phyloP scores from a whole-genome alignment of 1,140 invertebrate species.

The Diabrotica virgifera region DNA sequence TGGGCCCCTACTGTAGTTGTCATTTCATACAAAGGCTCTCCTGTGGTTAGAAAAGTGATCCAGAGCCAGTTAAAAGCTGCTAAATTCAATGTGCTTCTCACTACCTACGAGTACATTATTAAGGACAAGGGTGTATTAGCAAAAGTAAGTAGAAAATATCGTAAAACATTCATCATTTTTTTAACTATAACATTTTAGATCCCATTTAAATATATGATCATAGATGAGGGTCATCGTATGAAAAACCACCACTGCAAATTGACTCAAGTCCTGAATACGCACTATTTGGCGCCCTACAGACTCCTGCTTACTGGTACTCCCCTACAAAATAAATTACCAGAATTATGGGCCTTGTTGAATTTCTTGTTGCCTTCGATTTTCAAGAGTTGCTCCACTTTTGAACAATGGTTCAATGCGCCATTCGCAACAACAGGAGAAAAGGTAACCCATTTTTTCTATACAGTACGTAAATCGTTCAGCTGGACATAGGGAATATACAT shows the following conservation, averaged over 20 bases:
- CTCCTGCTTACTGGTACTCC: constrained; percentile 75
- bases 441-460: constrained; percentile 30
- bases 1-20: constrained; percentile 99
- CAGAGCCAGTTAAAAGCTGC: constrained; percentile 86
- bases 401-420: constrained; percentile 48
- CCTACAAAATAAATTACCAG: constrained; percentile 71
- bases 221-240: constrained; percentile 99
- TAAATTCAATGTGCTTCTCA: constrained; percentile 96
- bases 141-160: constrained; percentile 10
- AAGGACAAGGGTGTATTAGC: constrained; percentile 67
- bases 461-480: too few species aligned
- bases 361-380: constrained; percentile 73
- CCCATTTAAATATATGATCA: constrained; percentile 94
- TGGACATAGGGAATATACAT: too few species aligned
- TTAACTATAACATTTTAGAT: background rate
- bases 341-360: constrained; percentile 73
- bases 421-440: constrained; percentile 63
- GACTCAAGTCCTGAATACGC: constrained; percentile 77
- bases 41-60: constrained; percentile 77
- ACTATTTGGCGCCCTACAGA: constrained; percentile 48
- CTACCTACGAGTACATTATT: constrained; percentile 98
- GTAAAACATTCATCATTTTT: too few species aligned
- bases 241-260: constrained; percentile 99
- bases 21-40: constrained; percentile 97
- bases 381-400: constrained; percentile 35